phyloP scores from a whole-genome alignment of 2,113 vertebrate species.

The Ancistrus triradiatus region DNA sequence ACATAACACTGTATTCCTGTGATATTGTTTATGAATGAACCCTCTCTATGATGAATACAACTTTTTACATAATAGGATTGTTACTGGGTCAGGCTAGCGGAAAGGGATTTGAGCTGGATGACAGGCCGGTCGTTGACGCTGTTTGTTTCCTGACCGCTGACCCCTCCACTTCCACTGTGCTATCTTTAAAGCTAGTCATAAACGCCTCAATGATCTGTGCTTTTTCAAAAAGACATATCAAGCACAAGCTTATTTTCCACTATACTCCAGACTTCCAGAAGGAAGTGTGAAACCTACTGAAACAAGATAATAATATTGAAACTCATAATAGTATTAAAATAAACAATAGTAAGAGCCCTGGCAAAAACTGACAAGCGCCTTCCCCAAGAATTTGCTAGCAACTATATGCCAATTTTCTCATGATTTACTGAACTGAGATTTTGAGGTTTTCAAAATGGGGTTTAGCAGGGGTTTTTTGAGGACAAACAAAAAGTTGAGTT shows the following conservation, averaged over 20 bases:
- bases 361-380: too few relatives aligned
- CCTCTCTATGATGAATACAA: too few relatives aligned
- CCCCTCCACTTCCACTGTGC: constrained; percentile 59
- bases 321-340: constrained; percentile 21
- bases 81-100: constrained; percentile 45
- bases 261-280: constrained; percentile 54
- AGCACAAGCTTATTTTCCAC: constrained; percentile 43
- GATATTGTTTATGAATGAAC: too few relatives aligned
- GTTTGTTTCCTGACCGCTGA: constrained; percentile 63
- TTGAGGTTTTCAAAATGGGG: too few relatives aligned
- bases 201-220: constrained; percentile 55
- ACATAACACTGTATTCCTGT: too few relatives aligned
- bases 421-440: too few relatives aligned
- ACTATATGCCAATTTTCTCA: too few relatives aligned
- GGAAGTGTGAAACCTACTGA: constrained; percentile 31
- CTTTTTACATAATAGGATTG: constrained; percentile 28
- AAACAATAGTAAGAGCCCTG: background rate
- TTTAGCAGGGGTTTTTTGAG: too few relatives aligned
- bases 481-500: too few relatives aligned
- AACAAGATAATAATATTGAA: constrained; percentile 30
- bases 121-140: constrained; percentile 67
- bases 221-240: constrained; percentile 55
- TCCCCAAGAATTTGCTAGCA: too few relatives aligned
- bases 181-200: constrained; percentile 63
- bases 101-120: constrained; percentile 54